Evolutionary conservation across 1,140 invertebrate species (phyloP).

Genomic region (Ostrea edulis): DNA sequence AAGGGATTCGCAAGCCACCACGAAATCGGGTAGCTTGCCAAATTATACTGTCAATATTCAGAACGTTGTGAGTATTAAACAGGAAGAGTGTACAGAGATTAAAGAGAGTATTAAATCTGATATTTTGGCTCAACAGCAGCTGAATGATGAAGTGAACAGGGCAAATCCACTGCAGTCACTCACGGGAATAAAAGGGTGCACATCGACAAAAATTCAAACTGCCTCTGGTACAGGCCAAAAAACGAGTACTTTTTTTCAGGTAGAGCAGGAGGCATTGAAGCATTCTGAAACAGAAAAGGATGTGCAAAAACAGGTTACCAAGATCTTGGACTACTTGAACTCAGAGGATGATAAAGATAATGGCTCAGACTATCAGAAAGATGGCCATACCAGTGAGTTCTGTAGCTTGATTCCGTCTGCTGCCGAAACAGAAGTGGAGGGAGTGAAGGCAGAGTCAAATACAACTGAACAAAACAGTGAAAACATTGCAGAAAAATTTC

Average conservation of each 20-base stretch:
- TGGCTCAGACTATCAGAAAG: background rate
- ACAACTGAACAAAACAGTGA: background rate
- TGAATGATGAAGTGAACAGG: too few species aligned
- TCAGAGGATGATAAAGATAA: background rate
- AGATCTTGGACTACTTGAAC: background rate
- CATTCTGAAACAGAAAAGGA: background rate
- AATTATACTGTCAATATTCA: too few species aligned
- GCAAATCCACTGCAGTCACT: too few species aligned
- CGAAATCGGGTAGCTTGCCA: background rate
- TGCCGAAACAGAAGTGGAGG: background rate
- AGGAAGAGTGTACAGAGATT: too few species aligned
- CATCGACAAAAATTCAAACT: background rate
- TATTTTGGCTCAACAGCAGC: too few species aligned
- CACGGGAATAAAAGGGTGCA: background rate
- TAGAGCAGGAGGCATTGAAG: background rate
- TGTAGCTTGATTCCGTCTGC: too few species aligned
- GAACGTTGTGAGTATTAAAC: too few species aligned
- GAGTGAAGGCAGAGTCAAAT: background rate
- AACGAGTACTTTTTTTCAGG: background rate
- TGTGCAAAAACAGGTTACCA: background rate
- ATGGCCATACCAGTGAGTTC: background rate
- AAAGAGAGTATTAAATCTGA: too few species aligned
- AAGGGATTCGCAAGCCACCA: background rate
- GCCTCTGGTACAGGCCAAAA: background rate
- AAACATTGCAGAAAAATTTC: too few species aligned